A percentile compares a stretch with the other conserved stretches of the same genome.
Conservation (phyloP, 1,140 invertebrate genomes). For the Drosophila asahinai region DNA sequence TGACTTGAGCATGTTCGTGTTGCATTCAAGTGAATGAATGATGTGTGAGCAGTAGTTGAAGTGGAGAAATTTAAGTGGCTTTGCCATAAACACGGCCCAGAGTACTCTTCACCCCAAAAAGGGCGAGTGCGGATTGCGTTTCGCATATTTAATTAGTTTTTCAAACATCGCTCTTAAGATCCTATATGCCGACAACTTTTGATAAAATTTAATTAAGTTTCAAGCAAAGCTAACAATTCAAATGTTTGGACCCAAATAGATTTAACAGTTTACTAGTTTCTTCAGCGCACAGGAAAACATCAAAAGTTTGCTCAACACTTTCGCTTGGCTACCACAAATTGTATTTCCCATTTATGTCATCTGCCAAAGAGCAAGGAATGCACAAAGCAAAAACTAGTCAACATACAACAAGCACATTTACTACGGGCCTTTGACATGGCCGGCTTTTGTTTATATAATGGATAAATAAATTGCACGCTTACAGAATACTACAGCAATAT, state of each 20-base stretch:
- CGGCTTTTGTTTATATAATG: constrained; percentile 4
- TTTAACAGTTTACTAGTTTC: constrained; percentile 23
- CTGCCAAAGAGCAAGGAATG: neutral
- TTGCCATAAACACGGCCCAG: constrained; percentile 17
- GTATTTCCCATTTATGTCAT: constrained; percentile 29
- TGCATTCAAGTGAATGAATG: constrained; percentile 25
- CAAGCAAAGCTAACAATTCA: constrained; percentile 21
- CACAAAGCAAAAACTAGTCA: no score
- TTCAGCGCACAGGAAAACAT: constrained; percentile 19
- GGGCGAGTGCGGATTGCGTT: constrained; percentile 8
- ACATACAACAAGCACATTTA: neutral
- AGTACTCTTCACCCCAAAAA: constrained; percentile 1
- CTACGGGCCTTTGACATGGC: neutral
- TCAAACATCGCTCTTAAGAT: constrained; percentile 4
- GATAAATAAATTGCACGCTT: constrained; percentile 27
- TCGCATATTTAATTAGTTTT: constrained; percentile 34
- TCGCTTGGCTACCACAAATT: constrained; percentile 22
- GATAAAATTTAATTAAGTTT: constrained; percentile 26
- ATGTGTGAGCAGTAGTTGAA: constrained; percentile 28
- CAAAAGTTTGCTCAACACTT: constrained; percentile 41
- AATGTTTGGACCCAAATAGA: constrained; percentile 3
- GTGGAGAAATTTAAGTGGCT: constrained; percentile 7
- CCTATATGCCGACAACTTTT: constrained; percentile 11
- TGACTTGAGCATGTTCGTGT: constrained; percentile 16
- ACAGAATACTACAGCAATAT: neutral